phyloP scores from a whole-genome alignment of 1,140 invertebrate species.

The Himalopsyche phryganea region DNA sequence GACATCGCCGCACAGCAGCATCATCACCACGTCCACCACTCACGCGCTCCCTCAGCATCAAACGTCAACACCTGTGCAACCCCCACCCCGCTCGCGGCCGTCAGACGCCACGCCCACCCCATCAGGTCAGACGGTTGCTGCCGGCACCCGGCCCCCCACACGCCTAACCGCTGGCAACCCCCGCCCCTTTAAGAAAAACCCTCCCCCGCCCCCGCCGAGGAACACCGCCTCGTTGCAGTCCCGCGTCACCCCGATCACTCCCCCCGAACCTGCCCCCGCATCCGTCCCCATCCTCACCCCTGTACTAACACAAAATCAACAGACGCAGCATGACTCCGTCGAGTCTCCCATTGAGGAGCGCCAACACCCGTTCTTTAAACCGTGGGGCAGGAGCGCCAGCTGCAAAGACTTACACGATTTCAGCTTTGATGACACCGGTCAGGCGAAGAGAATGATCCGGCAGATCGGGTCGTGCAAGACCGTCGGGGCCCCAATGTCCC shows the following conservation, averaged over 20 bases:
- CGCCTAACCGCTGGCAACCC: conserved; percentile 12
- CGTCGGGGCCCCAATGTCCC: conserved; percentile 16
- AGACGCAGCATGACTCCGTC: no score
- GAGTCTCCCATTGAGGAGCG: no score
- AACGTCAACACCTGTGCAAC: not conserved
- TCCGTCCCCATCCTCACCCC: no score
- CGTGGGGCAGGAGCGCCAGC: conserved; percentile 73
- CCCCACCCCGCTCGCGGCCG: conserved; percentile 37
- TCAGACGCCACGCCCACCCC: conserved; percentile 2
- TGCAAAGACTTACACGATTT: conserved; percentile 74
- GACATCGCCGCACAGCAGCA: conserved; percentile 42
- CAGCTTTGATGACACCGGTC: conserved; percentile 65
- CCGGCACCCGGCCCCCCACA: conserved; percentile 37
- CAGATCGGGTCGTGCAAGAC: conserved; percentile 35
- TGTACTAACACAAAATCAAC: no score
- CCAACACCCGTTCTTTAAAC: conserved; percentile 11
- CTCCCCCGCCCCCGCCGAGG: conserved; percentile 34
- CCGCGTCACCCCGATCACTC: not conserved
- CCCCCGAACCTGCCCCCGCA: not conserved
- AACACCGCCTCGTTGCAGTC: conserved; percentile 7
- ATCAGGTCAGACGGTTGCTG: conserved; percentile 19
- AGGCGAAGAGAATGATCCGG: conserved; percentile 54
- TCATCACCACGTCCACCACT: conserved; percentile 22
- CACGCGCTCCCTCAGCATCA: not conserved
- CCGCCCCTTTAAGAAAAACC: conserved; percentile 2